A percentile compares a stretch with the other conserved stretches of the same genome.
Evolutionary conservation across 1,140 invertebrate species (phyloP).

Genomic region (Aphelinus atriplicis): DNA sequence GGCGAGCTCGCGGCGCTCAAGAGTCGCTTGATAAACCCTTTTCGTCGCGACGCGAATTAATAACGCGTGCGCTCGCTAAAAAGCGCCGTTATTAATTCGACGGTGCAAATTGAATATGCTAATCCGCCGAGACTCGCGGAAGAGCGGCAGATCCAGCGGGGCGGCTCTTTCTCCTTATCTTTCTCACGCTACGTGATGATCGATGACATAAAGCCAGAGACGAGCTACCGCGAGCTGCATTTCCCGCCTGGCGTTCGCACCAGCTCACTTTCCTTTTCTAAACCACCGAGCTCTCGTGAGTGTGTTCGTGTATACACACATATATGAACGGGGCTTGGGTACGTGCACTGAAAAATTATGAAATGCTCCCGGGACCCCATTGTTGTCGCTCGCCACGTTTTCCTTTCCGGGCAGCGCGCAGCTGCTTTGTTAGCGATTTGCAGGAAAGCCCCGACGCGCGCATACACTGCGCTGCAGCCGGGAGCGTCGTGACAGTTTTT

Average conservation of each 20-base stretch:
- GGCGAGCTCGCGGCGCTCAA: too few relatives aligned
- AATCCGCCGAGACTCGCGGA: neutral
- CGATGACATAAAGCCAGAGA: constrained; percentile 18
- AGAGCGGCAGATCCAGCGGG: too few relatives aligned
- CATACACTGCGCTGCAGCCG: too few relatives aligned
- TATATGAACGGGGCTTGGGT: neutral
- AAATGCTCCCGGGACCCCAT: constrained; percentile 3
- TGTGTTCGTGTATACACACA: too few relatives aligned
- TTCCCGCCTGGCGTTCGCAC: neutral
- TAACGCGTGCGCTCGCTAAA: too few relatives aligned
- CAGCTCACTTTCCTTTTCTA: constrained; percentile 26
- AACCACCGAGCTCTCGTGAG: too few relatives aligned
- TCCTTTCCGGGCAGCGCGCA: too few relatives aligned
- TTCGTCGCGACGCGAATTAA: too few relatives aligned
- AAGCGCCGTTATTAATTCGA: neutral
- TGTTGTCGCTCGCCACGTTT: neutral
- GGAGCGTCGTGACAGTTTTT: too few relatives aligned
- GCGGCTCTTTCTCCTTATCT: constrained; percentile 17
- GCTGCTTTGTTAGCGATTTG: too few relatives aligned
- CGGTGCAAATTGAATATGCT: constrained; percentile 1
- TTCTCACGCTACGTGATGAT: constrained; percentile 26
- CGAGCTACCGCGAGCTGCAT: neutral
- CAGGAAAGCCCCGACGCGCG: too few relatives aligned
- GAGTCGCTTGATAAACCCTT: too few relatives aligned
- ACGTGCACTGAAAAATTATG: constrained; percentile 5